These are phyloP conservation scores for Tympanoctomys barrerae DNA, from an alignment of 2,797 vertebrate species.

Conservation along the genomic window DNA sequence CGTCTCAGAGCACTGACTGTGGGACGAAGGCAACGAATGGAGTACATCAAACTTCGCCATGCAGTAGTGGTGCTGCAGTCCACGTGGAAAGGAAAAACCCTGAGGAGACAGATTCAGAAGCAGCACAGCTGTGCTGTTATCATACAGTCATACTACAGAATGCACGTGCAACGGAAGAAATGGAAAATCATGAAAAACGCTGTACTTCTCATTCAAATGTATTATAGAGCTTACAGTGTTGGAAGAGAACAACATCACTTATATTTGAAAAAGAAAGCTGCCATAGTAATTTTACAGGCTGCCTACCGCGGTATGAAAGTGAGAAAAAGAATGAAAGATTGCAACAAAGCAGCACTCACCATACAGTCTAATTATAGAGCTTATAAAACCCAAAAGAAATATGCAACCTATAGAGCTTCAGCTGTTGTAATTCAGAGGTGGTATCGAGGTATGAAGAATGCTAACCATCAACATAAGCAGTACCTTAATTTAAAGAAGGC, in stretches of 20 bases:
- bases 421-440: constrained; percentile 89
- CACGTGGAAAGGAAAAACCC: constrained; percentile 90
- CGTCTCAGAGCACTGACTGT: constrained; percentile 88
- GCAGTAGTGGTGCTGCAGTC: constrained; percentile 90
- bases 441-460: constrained; percentile 85
- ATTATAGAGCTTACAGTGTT: constrained; percentile 87
- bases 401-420: constrained; percentile 86
- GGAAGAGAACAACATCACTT: constrained; percentile 76
- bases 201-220: constrained; percentile 88
- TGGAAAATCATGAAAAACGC: constrained; percentile 88
- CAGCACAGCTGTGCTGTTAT: constrained; percentile 86
- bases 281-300: constrained; percentile 90
- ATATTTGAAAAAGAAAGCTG: constrained; percentile 88
- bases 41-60: constrained; percentile 83
- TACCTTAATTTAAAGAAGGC: constrained; percentile 88
- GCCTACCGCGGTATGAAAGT: constrained; percentile 90
- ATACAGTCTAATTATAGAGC: constrained; percentile 91
- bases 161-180: constrained; percentile 81
- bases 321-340: constrained; percentile 85
- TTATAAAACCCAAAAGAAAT: constrained; percentile 85
- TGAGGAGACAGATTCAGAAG: constrained; percentile 86
- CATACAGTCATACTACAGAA: constrained; percentile 92
- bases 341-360: constrained; percentile 87
- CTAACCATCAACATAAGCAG: constrained; percentile 81
- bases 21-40: constrained; percentile 82